Evolutionary conservation across 2,888 invertebrate species (phyloP), one percentile per base, ranked within the genome.

Genomic region (Parnassius orleans): DNA sequence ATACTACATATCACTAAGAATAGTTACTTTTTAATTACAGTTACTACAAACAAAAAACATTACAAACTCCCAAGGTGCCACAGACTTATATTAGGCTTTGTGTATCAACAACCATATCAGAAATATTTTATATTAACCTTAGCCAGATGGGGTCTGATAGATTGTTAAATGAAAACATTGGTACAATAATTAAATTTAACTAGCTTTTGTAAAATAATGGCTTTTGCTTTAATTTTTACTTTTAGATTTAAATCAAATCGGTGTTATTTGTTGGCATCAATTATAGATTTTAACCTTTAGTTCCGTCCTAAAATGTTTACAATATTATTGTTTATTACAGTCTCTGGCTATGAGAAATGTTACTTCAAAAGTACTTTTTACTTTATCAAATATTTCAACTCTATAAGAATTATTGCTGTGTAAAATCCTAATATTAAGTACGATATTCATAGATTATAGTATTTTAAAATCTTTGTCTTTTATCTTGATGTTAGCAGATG

Each of bases 231-330:
- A 50, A 48, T 19, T 33, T 52, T 43, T 14, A 24, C n/a, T 53
- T 47, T 54, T 19, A n/a, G 15, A n/a, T 60, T 54, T 11, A 1
- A 33, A 33, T 33, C 33, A 51, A 41, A 55, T 15, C 44, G 2
- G 11, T 53, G 19, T 15, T 42, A 43, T 46, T 50, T 15, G 5
- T 57, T 57, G 50, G n/a, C 54, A 54, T 51, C 14, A 46, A 11
- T 61, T 60, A 12, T 51, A n/a, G n/a, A 33, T 57, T 19, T 19
- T 19, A 50, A 54, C 61, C 52, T 61, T 56, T 56, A 53, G 46
- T 65, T 79, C 84, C 80, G 80, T 84, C 83, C 83, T 79, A 57
- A 66, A 64, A 67, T 61, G 24, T 70, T 66, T 66, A 33, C 33
- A 64, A 60, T 63, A 68, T 55, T 69, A 66, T 68, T 71, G 69